phyloP scores from a whole-genome alignment of 2,113 vertebrate species.

The Camelus bactrianus region DNA sequence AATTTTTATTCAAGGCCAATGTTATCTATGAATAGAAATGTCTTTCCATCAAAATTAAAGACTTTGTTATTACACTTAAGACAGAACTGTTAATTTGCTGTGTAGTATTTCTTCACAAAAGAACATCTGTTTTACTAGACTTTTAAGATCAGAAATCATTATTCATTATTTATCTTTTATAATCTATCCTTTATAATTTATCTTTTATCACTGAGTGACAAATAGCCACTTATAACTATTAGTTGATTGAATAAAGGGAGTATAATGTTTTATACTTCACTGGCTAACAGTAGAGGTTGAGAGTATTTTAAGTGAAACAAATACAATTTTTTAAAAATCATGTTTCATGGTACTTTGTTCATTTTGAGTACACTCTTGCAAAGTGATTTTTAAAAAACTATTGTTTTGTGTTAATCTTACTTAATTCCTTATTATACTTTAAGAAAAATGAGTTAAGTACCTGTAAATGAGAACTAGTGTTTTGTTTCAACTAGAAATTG shows the following conservation, averaged over 20 bases:
- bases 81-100: not conserved
- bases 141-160: constrained; percentile 15
- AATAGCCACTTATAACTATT: not conserved
- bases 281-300: not conserved
- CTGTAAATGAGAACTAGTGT: not conserved
- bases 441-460: constrained; percentile 25
- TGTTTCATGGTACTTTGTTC: constrained; percentile 15
- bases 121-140: not conserved
- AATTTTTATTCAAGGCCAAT: not conserved
- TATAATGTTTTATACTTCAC: not conserved
- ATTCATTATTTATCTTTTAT: constrained; percentile 24
- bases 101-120: not conserved
- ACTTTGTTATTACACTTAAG: not conserved
- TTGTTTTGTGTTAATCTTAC: constrained; percentile 41
- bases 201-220: not conserved
- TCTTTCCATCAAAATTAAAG: constrained; percentile 27
- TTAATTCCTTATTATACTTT: not conserved
- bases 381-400: not conserved
- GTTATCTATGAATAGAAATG: constrained; percentile 7
- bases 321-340: not conserved
- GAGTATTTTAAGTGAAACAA: not conserved
- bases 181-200: constrained; percentile 12
- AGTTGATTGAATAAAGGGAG: not conserved
- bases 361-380: constrained; percentile 42
- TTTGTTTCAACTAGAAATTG: constrained; percentile 40